A percentile compares a stretch with the other conserved stretches of the same genome.
Conservation (phyloP, 2,113 vertebrate species). For the Pygathrix nemaeus region DNA sequence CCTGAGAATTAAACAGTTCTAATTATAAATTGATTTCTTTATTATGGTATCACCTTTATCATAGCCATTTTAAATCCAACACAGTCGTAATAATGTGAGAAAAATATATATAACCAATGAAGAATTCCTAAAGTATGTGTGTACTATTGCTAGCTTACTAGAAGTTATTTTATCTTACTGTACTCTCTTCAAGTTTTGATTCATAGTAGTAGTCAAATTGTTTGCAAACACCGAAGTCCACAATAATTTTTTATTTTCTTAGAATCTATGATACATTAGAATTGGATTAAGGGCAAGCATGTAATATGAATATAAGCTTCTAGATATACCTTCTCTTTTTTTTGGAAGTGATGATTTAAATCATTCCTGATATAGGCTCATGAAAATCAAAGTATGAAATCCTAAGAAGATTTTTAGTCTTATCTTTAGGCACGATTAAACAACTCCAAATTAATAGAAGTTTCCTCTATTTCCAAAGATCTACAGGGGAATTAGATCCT, state of each 20-base stretch:
- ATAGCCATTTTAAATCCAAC: background rate
- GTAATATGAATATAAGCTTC: background rate
- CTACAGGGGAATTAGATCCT: background rate
- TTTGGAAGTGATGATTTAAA: background rate
- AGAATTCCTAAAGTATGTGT: background rate
- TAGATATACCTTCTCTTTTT: background rate
- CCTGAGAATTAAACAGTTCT: background rate
- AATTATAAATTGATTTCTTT: background rate
- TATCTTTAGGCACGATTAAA: background rate
- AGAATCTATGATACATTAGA: background rate
- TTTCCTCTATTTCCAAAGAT: background rate
- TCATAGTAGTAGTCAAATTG: background rate
- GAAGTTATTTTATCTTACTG: background rate
- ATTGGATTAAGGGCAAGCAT: background rate
- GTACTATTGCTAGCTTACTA: background rate
- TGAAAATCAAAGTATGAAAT: background rate
- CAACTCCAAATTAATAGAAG: background rate
- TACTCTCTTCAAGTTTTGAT: background rate
- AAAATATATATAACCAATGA: background rate
- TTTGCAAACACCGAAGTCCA: background rate
- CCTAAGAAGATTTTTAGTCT: background rate
- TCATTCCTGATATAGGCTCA: background rate
- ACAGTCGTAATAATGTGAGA: background rate
- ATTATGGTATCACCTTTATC: background rate
- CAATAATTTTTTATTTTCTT: background rate